Conservation (phyloP, 2,888 invertebrate species). For the Drosophila stalkeri region DNA sequence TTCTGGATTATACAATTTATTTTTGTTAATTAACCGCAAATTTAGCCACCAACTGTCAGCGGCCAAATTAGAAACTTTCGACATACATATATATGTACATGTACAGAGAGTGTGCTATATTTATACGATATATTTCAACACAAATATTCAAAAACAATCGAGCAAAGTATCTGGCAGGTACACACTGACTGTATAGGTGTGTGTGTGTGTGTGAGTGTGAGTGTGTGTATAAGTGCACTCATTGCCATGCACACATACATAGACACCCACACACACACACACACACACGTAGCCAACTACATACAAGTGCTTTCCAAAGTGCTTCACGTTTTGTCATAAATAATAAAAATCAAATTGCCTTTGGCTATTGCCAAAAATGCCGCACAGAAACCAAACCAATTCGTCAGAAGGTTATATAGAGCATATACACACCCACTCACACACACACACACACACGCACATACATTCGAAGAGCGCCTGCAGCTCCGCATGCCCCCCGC, state of each 20-base stretch:
- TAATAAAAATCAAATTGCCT: conserved; percentile 74
- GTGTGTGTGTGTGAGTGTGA: background rate
- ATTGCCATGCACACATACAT: conserved; percentile 17
- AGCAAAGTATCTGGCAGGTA: conserved; percentile 42
- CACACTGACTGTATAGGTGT: background rate
- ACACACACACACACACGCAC: conserved; percentile 15
- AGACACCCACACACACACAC: background rate
- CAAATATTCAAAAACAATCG: conserved; percentile 50
- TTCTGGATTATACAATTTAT: conserved; percentile 38
- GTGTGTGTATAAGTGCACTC: conserved; percentile 22
- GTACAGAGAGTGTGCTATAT: conserved; percentile 24
- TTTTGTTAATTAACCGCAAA: conserved; percentile 35
- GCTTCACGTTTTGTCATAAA: conserved; percentile 51
- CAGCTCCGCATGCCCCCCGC: conserved; percentile 26
- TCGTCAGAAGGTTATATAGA: conserved; percentile 66
- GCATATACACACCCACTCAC: conserved; percentile 18
- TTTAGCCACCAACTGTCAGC: conserved; percentile 38
- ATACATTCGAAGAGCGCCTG: conserved; percentile 16
- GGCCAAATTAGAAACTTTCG: conserved; percentile 37
- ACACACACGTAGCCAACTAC: background rate
- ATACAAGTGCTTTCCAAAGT: conserved; percentile 45
- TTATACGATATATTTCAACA: conserved; percentile 34
- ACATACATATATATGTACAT: conserved; percentile 15
- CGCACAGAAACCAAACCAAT: conserved; percentile 40
- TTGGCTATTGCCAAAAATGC: conserved; percentile 67